Conservation (phyloP, 2,113 vertebrate species). For the Myocastor coypus region DNA sequence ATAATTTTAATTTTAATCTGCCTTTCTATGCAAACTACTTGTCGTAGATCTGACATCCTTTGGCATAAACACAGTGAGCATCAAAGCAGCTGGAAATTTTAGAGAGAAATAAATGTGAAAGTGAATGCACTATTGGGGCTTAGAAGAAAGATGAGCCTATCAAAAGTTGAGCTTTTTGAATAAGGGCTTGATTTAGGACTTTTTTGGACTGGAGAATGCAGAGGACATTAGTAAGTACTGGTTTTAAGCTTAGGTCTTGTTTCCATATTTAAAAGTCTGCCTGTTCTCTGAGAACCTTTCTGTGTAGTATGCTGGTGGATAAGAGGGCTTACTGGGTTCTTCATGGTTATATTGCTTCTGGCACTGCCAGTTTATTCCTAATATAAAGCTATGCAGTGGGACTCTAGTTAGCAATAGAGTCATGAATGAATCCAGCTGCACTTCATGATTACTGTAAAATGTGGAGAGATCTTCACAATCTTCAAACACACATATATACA, state of each 20-base stretch:
- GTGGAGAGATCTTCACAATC: background rate
- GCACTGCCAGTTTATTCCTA: background rate
- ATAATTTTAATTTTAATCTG: background rate
- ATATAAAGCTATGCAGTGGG: background rate
- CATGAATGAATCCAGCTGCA: background rate
- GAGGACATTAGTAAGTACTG: background rate
- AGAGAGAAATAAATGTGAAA: background rate
- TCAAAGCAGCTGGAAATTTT: background rate
- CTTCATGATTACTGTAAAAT: background rate
- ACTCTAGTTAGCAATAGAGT: background rate
- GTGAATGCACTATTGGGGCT: background rate
- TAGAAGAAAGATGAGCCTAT: background rate
- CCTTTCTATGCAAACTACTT: background rate
- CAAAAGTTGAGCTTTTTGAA: background rate
- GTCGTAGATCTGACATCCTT: background rate
- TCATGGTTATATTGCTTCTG: rapidly evolving
- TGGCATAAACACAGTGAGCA: background rate
- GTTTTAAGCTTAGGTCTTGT: background rate
- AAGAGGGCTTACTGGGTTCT: background rate
- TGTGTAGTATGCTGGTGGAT: rapidly evolving
- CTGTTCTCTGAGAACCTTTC: background rate
- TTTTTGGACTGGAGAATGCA: background rate
- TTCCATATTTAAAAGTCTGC: background rate
- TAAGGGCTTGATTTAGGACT: background rate
- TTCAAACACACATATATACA: background rate